These are phyloP conservation scores for Protobothrops flavoviridis DNA, from an alignment of 2,113 vertebrate species.

Conservation along the genomic window DNA sequence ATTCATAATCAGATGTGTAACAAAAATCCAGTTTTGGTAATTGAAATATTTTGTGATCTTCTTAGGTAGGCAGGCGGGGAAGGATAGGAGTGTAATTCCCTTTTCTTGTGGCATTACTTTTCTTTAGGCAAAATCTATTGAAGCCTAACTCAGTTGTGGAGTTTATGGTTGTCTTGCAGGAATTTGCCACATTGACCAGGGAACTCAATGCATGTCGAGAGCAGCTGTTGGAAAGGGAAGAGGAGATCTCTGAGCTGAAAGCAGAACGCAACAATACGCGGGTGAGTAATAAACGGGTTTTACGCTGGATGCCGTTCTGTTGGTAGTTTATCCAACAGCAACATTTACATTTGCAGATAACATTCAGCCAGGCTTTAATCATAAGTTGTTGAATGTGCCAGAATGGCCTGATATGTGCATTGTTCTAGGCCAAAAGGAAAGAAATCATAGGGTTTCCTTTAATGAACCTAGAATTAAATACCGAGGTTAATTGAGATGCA, in stretches of 20 bases:
- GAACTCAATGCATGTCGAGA: constrained; percentile 93
- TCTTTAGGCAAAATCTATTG: not conserved
- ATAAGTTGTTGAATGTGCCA: not conserved
- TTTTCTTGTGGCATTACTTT: not conserved
- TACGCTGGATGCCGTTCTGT: not conserved
- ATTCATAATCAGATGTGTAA: not conserved
- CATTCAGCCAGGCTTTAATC: not conserved
- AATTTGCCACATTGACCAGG: constrained; percentile 94
- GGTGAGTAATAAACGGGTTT: constrained; percentile 67
- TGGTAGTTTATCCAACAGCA: not conserved
- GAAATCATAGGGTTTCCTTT: not conserved
- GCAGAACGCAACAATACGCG: constrained; percentile 96
- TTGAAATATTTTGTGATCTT: not conserved
- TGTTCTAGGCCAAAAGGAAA: not conserved
- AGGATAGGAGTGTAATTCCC: not conserved
- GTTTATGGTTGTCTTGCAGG: constrained; percentile 68
- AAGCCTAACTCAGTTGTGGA: accelerated
- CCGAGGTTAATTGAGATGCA: not conserved
- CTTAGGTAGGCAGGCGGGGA: not conserved
- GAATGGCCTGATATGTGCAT: not conserved
- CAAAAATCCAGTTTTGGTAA: not conserved
- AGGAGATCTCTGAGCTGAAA: constrained; percentile 96
- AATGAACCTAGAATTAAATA: not conserved
- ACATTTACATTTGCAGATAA: not conserved
- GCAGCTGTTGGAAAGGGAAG: constrained; percentile 95